Evolutionary conservation across 1,140 invertebrate genomes (phyloP), one percentile per base, ranked within the genome.

Genomic region (Spodoptera frugiperda): DNA sequence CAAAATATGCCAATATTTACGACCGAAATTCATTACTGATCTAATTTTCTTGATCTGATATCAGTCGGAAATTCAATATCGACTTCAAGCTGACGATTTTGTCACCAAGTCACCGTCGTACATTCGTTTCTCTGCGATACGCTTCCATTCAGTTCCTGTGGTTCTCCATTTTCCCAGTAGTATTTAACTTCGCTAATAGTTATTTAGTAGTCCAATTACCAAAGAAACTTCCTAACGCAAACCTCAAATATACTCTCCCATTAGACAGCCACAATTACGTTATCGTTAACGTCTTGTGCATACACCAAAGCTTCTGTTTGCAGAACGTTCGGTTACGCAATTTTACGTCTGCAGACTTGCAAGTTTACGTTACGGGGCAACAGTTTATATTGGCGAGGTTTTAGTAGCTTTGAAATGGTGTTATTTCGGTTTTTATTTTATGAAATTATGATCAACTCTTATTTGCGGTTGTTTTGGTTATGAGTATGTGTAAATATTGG

Each of bases 311-410:
- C 53, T 44, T 25, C 17, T 57, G 53, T 72, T 72, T 72, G 54
- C 68, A 25, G 11, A 72, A 72, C 53, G 11, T 39, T 44, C 53
- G 33, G 53, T 72, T 72, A 72, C 68, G 57, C 53, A 72, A 72
- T 72, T 72, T 67, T 25, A 53, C 33, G 15, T 39, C 25, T 46
- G 17, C 51, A 9, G 68, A 55, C 68, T 72, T 44, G 6, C 53
- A 55, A 39, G 68, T 72, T 72, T 72, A 72, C 53, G 51, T 72
- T 71, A 44, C 68, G 30, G 30, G 14, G 14, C 48, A 44, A 71
- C 53, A 55, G 63, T 67, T 67, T 67, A 49, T 49, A 67, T 67
- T 67, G 44, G 19, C 17, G 44, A 4, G 44, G 19, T 61, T 61
- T 5, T 21, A 39, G 44, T 25, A n/a, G 10, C 39, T 44, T n/a